Percentiles rank a stretch among this genome's conserved stretches.
These are phyloP conservation scores for Penelope pileata DNA, from an alignment of 2,113 vertebrate genomes.

Conservation along the genomic window DNA sequence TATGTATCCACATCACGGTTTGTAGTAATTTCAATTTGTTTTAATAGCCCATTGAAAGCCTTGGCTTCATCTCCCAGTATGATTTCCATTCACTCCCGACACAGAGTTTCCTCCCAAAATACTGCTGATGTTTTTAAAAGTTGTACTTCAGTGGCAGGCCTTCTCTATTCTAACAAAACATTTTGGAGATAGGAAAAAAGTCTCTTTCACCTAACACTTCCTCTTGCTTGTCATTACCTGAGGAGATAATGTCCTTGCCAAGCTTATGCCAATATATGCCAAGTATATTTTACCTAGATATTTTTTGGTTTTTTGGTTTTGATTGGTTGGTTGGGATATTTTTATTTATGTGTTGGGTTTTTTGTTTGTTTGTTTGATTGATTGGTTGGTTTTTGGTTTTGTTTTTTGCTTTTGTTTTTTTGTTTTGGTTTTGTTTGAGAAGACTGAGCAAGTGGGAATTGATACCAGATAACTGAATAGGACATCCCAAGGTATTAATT, in stretches of 20 bases:
- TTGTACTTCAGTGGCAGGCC: not conserved
- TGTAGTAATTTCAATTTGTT: not conserved
- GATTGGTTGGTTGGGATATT: no score
- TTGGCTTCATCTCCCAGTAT: not conserved
- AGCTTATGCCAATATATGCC: not conserved
- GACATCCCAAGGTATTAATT: not conserved
- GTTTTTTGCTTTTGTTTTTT: accelerated
- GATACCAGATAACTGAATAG: not conserved
- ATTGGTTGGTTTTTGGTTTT: not conserved
- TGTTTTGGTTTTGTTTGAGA: not conserved
- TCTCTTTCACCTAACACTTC: not conserved
- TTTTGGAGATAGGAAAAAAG: not conserved
- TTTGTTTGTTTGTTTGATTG: no score
- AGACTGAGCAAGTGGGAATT: not conserved
- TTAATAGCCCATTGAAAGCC: slow-evolving; percentile 3
- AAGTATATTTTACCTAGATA: not conserved
- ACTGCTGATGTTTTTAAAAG: not conserved
- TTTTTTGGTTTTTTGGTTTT: no score
- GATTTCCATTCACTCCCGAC: not conserved
- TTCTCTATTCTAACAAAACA: not conserved
- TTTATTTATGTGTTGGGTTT: no score
- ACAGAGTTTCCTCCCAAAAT: not conserved
- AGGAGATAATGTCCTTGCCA: not conserved
- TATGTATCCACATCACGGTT: not conserved
- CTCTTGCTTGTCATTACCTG: not conserved